These are phyloP conservation scores for Cephus pygmeus DNA, from an alignment of 2,888 invertebrate species.

Conservation along the genomic window DNA sequence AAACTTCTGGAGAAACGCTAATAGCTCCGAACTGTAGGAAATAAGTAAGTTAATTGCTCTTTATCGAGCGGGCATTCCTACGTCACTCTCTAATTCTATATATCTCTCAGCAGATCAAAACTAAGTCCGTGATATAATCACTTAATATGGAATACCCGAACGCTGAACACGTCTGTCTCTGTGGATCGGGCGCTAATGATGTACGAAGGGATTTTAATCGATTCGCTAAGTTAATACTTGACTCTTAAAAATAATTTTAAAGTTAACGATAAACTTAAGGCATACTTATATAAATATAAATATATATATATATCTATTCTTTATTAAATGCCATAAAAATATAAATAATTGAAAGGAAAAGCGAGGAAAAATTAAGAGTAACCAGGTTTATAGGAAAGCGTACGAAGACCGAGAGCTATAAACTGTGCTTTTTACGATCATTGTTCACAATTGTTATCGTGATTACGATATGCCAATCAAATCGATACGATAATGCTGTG, in stretches of 20 bases:
- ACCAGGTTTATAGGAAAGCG: slow-evolving; percentile 5
- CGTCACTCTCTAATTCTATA: slow-evolving; percentile 27
- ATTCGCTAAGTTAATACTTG: slow-evolving; percentile 28
- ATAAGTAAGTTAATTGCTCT: slow-evolving; percentile 25
- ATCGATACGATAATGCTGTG: slow-evolving; percentile 17
- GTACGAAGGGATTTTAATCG: slow-evolving; percentile 26
- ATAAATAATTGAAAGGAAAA: slow-evolving; percentile 14
- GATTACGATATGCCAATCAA: slow-evolving; percentile 11
- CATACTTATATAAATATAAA: slow-evolving; percentile 1
- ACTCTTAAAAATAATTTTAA: slow-evolving; percentile 23
- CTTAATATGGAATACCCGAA: slow-evolving; percentile 11
- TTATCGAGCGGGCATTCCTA: slow-evolving; percentile 34
- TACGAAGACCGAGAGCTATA: slow-evolving; percentile 20
- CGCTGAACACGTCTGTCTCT: slow-evolving; percentile 47
- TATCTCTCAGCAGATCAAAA: slow-evolving; percentile 30
- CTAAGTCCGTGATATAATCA: slow-evolving; percentile 31
- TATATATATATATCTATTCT: slow-evolving; percentile 21
- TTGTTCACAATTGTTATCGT: slow-evolving; percentile 18
- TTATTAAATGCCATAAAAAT: slow-evolving; percentile 26
- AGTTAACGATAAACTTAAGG: slow-evolving; percentile 24
- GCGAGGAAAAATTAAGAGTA: neutral
- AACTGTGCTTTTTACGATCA: slow-evolving; percentile 13
- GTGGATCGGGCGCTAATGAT: slow-evolving; percentile 42
- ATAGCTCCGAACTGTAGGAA: neutral
- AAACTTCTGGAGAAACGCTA: neutral